These are phyloP conservation scores for Ovis canadensis DNA, from an alignment of 2,113 vertebrate species.

Conservation along the genomic window DNA sequence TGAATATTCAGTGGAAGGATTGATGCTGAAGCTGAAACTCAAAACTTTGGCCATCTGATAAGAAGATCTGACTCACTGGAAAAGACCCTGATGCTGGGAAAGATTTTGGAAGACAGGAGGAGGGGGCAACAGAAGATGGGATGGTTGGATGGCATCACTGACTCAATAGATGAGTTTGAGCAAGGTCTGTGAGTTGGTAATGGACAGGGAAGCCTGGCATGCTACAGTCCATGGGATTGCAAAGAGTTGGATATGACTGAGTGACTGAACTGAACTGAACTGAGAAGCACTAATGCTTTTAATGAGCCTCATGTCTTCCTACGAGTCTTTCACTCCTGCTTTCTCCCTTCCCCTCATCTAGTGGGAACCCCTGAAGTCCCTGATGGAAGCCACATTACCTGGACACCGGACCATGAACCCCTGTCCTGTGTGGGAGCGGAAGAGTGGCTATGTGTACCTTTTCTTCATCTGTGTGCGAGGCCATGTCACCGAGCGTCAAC, in stretches of 20 bases:
- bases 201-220: neutral
- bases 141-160: neutral
- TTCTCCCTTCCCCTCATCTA: neutral
- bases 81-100: neutral
- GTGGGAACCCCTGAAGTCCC: constrained; percentile 71
- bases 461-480: constrained; percentile 92
- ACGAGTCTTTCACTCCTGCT: constrained; percentile 61
- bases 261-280: neutral
- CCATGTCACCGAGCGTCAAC: constrained; percentile 81
- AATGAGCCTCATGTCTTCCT: neutral
- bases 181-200: neutral
- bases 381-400: constrained; percentile 63
- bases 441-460: constrained; percentile 81
- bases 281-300: neutral
- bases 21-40: neutral
- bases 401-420: constrained; percentile 83
- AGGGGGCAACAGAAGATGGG: neutral
- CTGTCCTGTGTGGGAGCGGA: constrained; percentile 77
- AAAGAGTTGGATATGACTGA: neutral
- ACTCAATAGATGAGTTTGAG: neutral
- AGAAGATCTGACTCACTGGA: neutral
- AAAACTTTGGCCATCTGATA: neutral
- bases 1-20: neutral
- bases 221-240: neutral
- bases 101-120: neutral